Evolutionary conservation across 2,888 invertebrate genomes (phyloP).

Genomic region (Stegana nigrithorax): DNA sequence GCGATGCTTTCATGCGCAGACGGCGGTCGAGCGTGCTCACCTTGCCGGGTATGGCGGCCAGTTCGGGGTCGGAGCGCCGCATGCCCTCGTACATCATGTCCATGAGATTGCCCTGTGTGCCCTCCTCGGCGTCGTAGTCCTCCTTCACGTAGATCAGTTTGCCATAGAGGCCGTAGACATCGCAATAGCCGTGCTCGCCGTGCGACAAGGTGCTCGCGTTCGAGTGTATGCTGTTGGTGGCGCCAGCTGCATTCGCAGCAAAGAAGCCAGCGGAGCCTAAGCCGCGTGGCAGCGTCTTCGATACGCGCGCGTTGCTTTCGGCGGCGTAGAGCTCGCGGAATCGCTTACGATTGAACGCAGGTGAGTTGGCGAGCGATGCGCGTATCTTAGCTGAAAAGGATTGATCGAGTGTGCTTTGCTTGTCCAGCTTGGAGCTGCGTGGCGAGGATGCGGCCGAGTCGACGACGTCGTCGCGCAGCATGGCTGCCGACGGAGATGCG

Average conservation of each 20-base stretch:
- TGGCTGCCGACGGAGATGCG: slow-evolving; percentile 33
- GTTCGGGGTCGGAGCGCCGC: slow-evolving; percentile 84
- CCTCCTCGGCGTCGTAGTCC: slow-evolving; percentile 80
- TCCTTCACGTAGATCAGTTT: slow-evolving; percentile 87
- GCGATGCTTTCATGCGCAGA: slow-evolving; percentile 83
- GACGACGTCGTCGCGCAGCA: slow-evolving; percentile 44
- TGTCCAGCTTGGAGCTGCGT: slow-evolving; percentile 72
- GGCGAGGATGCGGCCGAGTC: slow-evolving; percentile 53
- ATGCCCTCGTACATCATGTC: slow-evolving; percentile 78
- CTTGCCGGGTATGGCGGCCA: slow-evolving; percentile 84
- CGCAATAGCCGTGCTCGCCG: slow-evolving; percentile 77
- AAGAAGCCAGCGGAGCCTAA: slow-evolving; percentile 67
- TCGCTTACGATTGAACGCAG: slow-evolving; percentile 73
- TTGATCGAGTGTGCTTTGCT: slow-evolving; percentile 74
- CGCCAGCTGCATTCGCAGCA: slow-evolving; percentile 51
- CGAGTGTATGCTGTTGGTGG: slow-evolving; percentile 64
- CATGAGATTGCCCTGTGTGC: slow-evolving; percentile 73
- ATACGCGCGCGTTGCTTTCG: slow-evolving; percentile 71
- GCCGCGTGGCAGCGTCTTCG: slow-evolving; percentile 84
- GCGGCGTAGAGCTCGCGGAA: slow-evolving; percentile 70
- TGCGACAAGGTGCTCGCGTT: slow-evolving; percentile 71
- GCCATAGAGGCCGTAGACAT: slow-evolving; percentile 90
- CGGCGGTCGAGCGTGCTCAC: slow-evolving; percentile 85
- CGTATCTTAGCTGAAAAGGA: slow-evolving; percentile 73
- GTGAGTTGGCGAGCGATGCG: slow-evolving; percentile 74